Base-by-base conservation (phyloP, 2,888 invertebrate species). In the Rhamphomyia laevipes region DNA sequence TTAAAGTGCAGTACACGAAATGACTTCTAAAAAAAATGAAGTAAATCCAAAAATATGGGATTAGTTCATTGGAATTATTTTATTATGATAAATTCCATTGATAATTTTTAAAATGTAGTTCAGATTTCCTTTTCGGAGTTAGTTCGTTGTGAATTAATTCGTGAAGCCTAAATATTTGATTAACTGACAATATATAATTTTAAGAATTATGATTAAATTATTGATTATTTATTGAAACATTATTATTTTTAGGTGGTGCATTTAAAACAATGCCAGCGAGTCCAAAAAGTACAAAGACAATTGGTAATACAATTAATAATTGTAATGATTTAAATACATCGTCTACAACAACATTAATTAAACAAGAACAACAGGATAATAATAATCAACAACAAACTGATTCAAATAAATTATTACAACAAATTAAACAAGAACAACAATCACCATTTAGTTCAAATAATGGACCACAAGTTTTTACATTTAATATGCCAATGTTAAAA, bases 261-360 rank as follows among this genome's bases (percentile, higher is more conserved):
- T 93, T 94, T 65, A 90, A 91, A 70, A 89, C 90, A 15, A 68
- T 90, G 74, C 89, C 84, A 4, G 70, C 72, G 43, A 76, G 76
- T 55, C 76, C 77, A 21, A 76, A 76, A 61, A 72, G 68, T 56
- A 63, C 64, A 54, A 68, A 66, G 57, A 47, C 58, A 16, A 66
- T 67, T 51, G 65, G 41, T 37, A 17, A 65, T 53, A 57, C 58
- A 45, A 44, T 42, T 6, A 38, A 38, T 4, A 50, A 50, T 3
- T 48, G 54, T 15, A 52, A 49, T 17, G 54, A 21, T 23, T 33
- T 33, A 48, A 33, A 27, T 21, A 45, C 31, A 47, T 27, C 35
- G 23, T n/a, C 18, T 47, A 44, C 15, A 52, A 43, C 27, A 31
- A 21, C 31, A 45, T 7, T 17, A 49, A 51, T 50, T 43, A 54